Percentiles rank a stretch among this genome's conserved stretches.
phyloP scores from a whole-genome alignment of 1,140 invertebrate genomes.

The Achroia grisella region DNA sequence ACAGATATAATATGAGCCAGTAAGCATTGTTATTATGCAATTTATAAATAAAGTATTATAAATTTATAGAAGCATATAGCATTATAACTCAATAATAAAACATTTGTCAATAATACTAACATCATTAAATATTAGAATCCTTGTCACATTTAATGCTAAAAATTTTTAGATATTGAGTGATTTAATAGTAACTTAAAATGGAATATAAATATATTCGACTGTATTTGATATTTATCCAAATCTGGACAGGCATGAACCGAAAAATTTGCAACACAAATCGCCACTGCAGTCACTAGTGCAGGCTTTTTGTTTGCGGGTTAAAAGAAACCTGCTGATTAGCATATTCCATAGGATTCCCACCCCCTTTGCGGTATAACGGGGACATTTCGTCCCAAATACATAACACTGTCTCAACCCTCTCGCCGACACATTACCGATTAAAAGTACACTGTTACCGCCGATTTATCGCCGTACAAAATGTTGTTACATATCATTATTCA shows the following conservation, averaged over 20 bases:
- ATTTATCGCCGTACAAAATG: slow-evolving; percentile 58
- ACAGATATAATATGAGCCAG: too few relatives aligned
- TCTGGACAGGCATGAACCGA: slow-evolving; percentile 17
- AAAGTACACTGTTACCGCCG: slow-evolving; percentile 38
- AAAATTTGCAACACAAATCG: slow-evolving; percentile 70
- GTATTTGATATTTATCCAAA: slow-evolving; percentile 4
- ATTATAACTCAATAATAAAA: too few relatives aligned
- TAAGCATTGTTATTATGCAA: too few relatives aligned
- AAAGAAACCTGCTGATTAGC: slow-evolving; percentile 64
- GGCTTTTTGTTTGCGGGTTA: slow-evolving; percentile 64
- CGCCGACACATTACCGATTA: slow-evolving; percentile 57
- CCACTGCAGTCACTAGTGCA: slow-evolving; percentile 69
- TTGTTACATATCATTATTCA: slow-evolving; percentile 63
- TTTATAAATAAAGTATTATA: too few relatives aligned
- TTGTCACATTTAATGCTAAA: too few relatives aligned
- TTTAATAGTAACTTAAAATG: too few relatives aligned
- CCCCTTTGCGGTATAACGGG: slow-evolving; percentile 10
- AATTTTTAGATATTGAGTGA: too few relatives aligned
- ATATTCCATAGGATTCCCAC: slow-evolving; percentile 41
- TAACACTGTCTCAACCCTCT: slow-evolving; percentile 19
- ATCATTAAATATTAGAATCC: too few relatives aligned
- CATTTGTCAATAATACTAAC: too few relatives aligned
- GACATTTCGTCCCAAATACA: slow-evolving; percentile 5
- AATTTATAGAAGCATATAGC: too few relatives aligned
- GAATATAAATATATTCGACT: too few relatives aligned